Evolutionary conservation across 2,113 vertebrate genomes (phyloP).

Genomic region (Chiloscyllium plagiosum): DNA sequence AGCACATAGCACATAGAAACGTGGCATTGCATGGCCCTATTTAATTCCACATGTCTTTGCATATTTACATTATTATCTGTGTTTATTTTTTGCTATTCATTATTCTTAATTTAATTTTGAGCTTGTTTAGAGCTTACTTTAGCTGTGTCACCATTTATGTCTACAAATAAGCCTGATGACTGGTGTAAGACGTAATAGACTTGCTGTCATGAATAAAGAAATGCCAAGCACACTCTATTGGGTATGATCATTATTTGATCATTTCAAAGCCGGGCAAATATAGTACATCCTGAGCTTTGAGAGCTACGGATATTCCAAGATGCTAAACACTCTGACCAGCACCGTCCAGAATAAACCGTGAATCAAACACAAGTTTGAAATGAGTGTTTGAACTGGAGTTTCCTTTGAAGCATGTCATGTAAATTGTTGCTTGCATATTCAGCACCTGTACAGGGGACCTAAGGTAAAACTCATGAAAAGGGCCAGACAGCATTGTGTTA

Average conservation of each 20-base stretch:
- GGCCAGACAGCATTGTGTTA: background rate
- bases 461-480: background rate
- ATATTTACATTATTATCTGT: background rate
- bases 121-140: background rate
- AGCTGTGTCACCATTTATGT: background rate
- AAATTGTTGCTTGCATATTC: conserved; percentile 2
- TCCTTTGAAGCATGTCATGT: background rate
- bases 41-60: background rate
- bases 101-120: background rate
- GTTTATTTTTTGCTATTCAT: background rate
- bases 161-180: background rate
- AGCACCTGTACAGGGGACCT: background rate
- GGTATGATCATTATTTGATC: background rate
- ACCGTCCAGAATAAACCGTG: background rate
- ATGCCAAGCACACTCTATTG: background rate
- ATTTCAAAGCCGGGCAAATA: background rate
- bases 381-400: background rate
- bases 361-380: background rate
- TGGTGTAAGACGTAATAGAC: background rate
- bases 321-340: background rate
- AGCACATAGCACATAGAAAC: background rate
- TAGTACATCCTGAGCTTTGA: conserved; percentile 22
- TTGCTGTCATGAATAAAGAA: background rate
- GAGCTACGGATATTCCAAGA: background rate
- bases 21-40: background rate